Evolutionary conservation across 2,888 invertebrate species (phyloP), one percentile per base, ranked within the genome.

Genomic region (Polylopha cassiicola): DNA sequence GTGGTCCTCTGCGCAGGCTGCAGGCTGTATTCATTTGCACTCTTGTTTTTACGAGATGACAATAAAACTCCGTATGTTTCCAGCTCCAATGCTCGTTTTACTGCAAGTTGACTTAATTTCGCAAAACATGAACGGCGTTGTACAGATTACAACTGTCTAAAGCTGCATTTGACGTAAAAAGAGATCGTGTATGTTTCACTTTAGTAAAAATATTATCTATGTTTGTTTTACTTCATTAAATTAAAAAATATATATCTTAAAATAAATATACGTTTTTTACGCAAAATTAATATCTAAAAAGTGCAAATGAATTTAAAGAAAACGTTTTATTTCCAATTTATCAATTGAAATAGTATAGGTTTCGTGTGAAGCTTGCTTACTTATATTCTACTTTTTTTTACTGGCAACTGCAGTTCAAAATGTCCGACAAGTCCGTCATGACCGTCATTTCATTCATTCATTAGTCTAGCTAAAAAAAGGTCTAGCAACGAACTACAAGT

Each of bases 401-500:
- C 34, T 54, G 55, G 53, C 50, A 62, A 59, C 52, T 53, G 46
- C 44, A 9, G 31, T 41, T 48, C 50, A 60, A 62, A 50, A 60
- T 61, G 61, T 63, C 59, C 53, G 60, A 58, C 58, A 26, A 36
- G 37, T 47, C 58, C 58, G 58, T 61, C 60, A 56, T 55, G 57
- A 52, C 61, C 53, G 62, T 64, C 61, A 58, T 55, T 34, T 75
- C 74, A 68, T 72, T 75, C 73, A 67, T 71, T 74, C 74, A 65
- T 68, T 71, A 68, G 62, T 55, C 61, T 74, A 73, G 70, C 68
- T 73, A 72, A 75, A 78, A 39, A 77, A 79, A 74, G 71, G 69
- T 63, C 63, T 53, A 66, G 67, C 70, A 75, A 68, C 65, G 61
- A 74, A 70, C 66, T 63, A 75, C 72, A 79, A 78, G 76, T 79